Conservation (phyloP, 2,888 invertebrate genomes). For the Auanema sp. region DNA sequence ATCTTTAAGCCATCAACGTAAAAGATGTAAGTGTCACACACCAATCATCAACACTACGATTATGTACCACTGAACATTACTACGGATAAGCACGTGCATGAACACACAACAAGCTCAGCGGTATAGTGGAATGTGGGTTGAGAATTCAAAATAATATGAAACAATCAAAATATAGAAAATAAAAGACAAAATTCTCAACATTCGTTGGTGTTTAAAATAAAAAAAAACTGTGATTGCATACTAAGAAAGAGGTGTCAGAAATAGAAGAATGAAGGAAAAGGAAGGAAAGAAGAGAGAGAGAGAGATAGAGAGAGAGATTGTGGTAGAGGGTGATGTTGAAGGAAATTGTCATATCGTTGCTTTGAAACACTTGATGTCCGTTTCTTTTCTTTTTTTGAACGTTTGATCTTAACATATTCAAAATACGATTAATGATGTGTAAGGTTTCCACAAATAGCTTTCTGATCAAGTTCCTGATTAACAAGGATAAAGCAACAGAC, state of each 20-base stretch:
- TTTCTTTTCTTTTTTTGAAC: background rate
- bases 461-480: too few relatives aligned
- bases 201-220: background rate
- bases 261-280: background rate
- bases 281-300: conserved; percentile 7
- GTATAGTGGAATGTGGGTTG: conserved; percentile 6
- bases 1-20: too few relatives aligned
- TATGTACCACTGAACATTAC: background rate
- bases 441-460: too few relatives aligned
- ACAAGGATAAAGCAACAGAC: too few relatives aligned
- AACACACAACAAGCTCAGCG: conserved; percentile 10
- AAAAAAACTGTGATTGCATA: background rate
- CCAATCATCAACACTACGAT: too few relatives aligned
- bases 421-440: too few relatives aligned
- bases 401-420: background rate
- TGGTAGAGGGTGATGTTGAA: conserved; percentile 5
- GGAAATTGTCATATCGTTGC: conserved; percentile 4
- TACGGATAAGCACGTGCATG: conserved; percentile 1
- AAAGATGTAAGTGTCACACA: too few relatives aligned
- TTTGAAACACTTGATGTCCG: background rate
- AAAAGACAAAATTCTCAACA: conserved; percentile 8
- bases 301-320: conserved; percentile 11
- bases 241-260: conserved; percentile 1
- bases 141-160: background rate
- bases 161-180: conserved; percentile 6